A percentile compares a stretch with the other conserved stretches of the same genome.
phyloP scores from a whole-genome alignment of 2,797 vertebrate species.

The Gorsachius magnificus region DNA sequence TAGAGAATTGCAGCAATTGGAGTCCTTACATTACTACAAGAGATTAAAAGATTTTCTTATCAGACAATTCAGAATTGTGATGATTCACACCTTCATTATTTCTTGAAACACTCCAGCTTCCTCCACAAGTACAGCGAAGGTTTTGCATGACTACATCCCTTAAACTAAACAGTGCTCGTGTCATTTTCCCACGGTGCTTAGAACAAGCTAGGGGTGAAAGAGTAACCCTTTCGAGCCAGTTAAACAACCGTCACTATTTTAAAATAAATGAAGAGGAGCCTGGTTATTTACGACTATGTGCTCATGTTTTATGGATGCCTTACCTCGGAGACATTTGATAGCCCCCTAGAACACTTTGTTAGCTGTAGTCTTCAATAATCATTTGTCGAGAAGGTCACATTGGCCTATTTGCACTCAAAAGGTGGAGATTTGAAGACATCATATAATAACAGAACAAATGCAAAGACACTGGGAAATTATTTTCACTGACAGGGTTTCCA shows the following conservation, averaged over 20 bases:
- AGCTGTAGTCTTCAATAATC: not conserved
- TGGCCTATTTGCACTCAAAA: not conserved
- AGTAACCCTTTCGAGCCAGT: slow-evolving; percentile 62
- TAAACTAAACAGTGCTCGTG: slow-evolving; percentile 47
- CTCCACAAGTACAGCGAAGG: slow-evolving; percentile 50
- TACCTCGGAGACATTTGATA: slow-evolving; percentile 47
- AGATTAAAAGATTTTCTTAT: slow-evolving; percentile 67
- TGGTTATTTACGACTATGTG: slow-evolving; percentile 43
- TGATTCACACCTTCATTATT: slow-evolving; percentile 70
- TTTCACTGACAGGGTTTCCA: not conserved
- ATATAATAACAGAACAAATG: slow-evolving; percentile 4
- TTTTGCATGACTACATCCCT: slow-evolving; percentile 66
- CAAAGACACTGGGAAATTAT: not conserved
- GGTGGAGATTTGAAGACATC: not conserved
- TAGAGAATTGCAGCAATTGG: slow-evolving; percentile 22
- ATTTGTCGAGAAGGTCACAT: slow-evolving; percentile 10
- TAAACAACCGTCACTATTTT: slow-evolving; percentile 63
- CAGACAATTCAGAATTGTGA: slow-evolving; percentile 55
- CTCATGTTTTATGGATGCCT: slow-evolving; percentile 58
- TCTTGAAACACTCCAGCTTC: slow-evolving; percentile 62
- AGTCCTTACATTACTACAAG: not conserved
- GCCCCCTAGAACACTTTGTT: slow-evolving; percentile 6
- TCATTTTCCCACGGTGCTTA: slow-evolving; percentile 65
- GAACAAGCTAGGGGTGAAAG: slow-evolving; percentile 60
- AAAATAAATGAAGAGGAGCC: slow-evolving; percentile 57